Percentiles rank a stretch among this genome's conserved stretches.
Conservation (phyloP, 2,888 invertebrate species). For the Euzophera pinguis region DNA sequence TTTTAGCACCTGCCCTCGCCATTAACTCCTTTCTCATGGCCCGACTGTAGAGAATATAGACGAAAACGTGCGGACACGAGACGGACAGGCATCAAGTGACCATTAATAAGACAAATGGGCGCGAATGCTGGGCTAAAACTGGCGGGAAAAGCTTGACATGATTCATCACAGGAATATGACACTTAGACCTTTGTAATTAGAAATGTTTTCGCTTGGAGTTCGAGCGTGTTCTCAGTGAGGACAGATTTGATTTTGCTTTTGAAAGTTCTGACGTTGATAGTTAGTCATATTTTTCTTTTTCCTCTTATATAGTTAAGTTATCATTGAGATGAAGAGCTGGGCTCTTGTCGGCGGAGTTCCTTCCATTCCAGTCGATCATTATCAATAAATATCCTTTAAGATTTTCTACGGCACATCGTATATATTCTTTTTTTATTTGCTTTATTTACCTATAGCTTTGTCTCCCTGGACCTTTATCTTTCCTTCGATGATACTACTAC, state of each 20-base stretch:
- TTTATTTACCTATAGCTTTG: no score
- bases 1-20: no score
- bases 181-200: slow-evolving; percentile 6
- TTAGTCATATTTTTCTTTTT: no score
- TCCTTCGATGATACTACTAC: no score
- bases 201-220: not conserved
- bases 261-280: not conserved
- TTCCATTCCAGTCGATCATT: no score
- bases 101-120: slow-evolving; percentile 47
- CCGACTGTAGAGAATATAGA: slow-evolving; percentile 15
- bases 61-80: slow-evolving; percentile 20
- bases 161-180: not conserved
- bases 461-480: no score
- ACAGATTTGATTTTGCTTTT: not conserved
- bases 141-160: slow-evolving; percentile 9
- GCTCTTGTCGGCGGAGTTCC: no score
- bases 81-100: slow-evolving; percentile 35
- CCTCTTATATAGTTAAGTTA: no score
- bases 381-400: no score
- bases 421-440: no score
- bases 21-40: slow-evolving; percentile 11
- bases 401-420: no score
- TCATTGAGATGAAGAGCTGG: no score
- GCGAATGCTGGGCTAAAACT: slow-evolving; percentile 30
- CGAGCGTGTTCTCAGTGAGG: not conserved